A percentile compares a stretch with the other conserved stretches of the same genome.
phyloP scores from a whole-genome alignment of 1,140 invertebrate genomes.

The Pseudoatta argentina region DNA sequence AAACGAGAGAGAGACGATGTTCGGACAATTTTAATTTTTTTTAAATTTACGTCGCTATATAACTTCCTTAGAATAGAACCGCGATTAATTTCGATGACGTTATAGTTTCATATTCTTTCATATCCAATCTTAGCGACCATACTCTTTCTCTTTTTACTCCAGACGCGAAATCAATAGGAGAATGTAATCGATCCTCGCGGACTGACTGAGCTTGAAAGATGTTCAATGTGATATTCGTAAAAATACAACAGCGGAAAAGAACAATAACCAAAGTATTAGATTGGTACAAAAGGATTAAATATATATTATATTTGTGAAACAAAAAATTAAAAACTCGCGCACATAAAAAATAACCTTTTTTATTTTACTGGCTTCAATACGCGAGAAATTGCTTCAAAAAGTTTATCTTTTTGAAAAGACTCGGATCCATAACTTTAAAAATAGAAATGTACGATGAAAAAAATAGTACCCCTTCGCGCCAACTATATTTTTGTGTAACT shows the following conservation, averaged over 20 bases:
- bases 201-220: constrained; percentile 20
- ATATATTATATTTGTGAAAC: neutral
- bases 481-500: neutral
- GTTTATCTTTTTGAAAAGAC: neutral
- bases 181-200: constrained; percentile 42
- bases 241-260: constrained; percentile 7
- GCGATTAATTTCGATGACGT: constrained; percentile 7
- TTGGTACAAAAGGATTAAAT: constrained; percentile 3
- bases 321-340: constrained; percentile 14
- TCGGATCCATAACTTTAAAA: neutral
- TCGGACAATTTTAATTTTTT: constrained; percentile 9
- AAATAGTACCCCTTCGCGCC: neutral
- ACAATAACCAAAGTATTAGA: constrained; percentile 6
- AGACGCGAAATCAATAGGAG: constrained; percentile 15
- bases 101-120: neutral
- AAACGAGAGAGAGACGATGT: constrained; percentile 62
- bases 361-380: neutral
- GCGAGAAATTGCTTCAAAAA: neutral
- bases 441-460: neutral
- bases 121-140: neutral
- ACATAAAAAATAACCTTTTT: neutral
- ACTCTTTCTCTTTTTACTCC: neutral
- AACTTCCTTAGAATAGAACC: constrained; percentile 1
- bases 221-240: constrained; percentile 22
- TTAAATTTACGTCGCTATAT: neutral